Base-by-base conservation (phyloP, 2,113 vertebrate genomes). In the Oreotrochilus melanogaster region DNA sequence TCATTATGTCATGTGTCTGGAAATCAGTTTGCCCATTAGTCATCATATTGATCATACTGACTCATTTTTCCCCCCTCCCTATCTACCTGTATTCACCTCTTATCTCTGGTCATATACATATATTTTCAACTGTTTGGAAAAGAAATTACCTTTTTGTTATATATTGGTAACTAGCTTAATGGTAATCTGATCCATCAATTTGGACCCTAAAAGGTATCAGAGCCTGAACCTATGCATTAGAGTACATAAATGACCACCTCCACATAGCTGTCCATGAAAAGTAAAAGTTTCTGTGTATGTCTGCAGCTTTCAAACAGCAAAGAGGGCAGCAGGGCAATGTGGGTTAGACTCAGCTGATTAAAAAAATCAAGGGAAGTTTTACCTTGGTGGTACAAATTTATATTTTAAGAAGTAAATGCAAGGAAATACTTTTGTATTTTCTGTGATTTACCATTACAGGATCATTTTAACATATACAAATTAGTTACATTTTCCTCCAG, bases 11-110 rank as follows among this genome's bases (percentile, higher is more conserved):
- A 69, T 65, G 1, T 67, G 51, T 79, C 74, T 87, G 51, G 78
- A 95, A 95, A 85, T 92, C 17, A 39, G 17, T 81, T 75, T 61
- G 31, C 21, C 27, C 47, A 6, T 95, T 95, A 92, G 70, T 92
- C 96, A 94, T 92, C 17, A 22, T 65, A 27, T 57, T 27, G 17
- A 82, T 82, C 58, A 51, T 50, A 70, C 58, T 88, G 74, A 87
- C 66, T 92, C 2, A 11, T 54, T 79, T 60, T 61, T 43, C 27
- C 2, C 8, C n/a, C 70, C 25, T 78, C 30, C 35, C 35, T 71
- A 10, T 56, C 56, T 89, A 70, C 31, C 58, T 76, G 24, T 88
- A 28, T 78, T 66, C 4, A 23, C 61, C 39, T 64, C n/a, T 74
- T 78, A 10, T 50, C 83, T 78, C 75, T 61, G 45, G 6, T 61